Percentiles rank a stretch among this genome's conserved stretches.
Conservation (phyloP, 2,888 invertebrate genomes). For the Ichneumoninae sp. region DNA sequence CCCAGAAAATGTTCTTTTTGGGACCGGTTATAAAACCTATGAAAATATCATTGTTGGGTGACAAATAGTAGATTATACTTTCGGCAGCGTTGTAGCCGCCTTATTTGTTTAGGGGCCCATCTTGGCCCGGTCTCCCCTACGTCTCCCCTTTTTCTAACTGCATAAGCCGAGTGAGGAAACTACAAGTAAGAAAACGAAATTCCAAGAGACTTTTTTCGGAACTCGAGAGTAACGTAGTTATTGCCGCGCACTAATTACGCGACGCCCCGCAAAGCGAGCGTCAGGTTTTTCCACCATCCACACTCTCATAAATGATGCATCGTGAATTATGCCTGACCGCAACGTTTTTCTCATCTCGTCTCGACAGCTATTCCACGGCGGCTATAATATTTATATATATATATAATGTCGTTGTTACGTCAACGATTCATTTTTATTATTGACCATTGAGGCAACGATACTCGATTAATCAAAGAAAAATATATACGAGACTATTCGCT, state of each 20-base stretch:
- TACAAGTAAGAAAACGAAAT: conserved; percentile 36
- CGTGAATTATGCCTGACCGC: conserved; percentile 66
- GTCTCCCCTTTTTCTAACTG: conserved; percentile 22
- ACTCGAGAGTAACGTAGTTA: conserved; percentile 33
- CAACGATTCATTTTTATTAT: conserved; percentile 54
- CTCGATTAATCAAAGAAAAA: conserved; percentile 51
- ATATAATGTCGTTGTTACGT: conserved; percentile 46
- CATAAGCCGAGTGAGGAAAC: conserved; percentile 16
- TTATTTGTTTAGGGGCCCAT: too few species aligned
- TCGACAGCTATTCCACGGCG: conserved; percentile 47
- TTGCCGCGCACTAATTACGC: conserved; percentile 66
- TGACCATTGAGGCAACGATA: conserved; percentile 41
- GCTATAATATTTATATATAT: conserved; percentile 31
- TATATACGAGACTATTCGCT: not conserved
- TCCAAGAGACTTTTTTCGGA: conserved; percentile 42
- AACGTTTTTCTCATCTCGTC: conserved; percentile 51
- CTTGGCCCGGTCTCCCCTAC: not conserved
- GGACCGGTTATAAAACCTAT: too few species aligned
- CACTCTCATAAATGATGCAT: conserved; percentile 70
- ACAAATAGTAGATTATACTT: too few species aligned
- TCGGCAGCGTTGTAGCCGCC: too few species aligned
- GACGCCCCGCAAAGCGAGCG: conserved; percentile 58
- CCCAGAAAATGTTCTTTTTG: not conserved
- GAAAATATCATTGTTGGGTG: too few species aligned
- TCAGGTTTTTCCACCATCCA: conserved; percentile 57